Evolutionary conservation across 92 coral and sea anemone species (phyloP).

Genomic region (Siderastrea radians): DNA sequence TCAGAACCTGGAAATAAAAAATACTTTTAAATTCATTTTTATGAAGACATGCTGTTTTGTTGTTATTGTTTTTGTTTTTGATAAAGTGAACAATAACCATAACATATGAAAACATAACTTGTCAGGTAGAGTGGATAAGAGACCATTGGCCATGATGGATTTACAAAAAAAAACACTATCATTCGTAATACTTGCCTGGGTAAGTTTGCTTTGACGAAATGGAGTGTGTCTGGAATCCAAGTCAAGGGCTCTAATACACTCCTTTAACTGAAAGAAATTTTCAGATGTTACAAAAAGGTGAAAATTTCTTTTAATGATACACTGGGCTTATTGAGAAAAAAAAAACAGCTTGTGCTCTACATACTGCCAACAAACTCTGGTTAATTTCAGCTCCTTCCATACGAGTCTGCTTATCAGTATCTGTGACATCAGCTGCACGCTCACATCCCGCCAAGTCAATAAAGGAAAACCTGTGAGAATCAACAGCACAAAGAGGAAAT

Average conservation of each 20-base stretch:
- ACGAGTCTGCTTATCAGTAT: constrained; percentile 89
- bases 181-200: constrained; percentile 64
- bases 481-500: neutral
- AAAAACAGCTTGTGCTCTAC: constrained; percentile 6
- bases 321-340: neutral
- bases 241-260: constrained; percentile 89
- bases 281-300: neutral
- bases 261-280: constrained; percentile 69
- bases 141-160: too few relatives aligned
- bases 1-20: constrained; percentile 64
- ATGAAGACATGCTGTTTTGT: neutral
- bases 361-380: constrained; percentile 90
- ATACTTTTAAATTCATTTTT: neutral
- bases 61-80: too few relatives aligned
- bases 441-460: constrained; percentile 94
- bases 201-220: constrained; percentile 93
- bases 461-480: constrained; percentile 73
- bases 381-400: constrained; percentile 95
- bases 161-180: neutral
- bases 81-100: neutral
- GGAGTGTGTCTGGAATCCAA: constrained; percentile 92
- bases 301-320: neutral
- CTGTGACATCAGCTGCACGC: constrained; percentile 92
- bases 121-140: neutral
- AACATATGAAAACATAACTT: neutral